phyloP scores from a whole-genome alignment of 2,797 vertebrate genomes.

The Enteromius unitaeniatus region DNA sequence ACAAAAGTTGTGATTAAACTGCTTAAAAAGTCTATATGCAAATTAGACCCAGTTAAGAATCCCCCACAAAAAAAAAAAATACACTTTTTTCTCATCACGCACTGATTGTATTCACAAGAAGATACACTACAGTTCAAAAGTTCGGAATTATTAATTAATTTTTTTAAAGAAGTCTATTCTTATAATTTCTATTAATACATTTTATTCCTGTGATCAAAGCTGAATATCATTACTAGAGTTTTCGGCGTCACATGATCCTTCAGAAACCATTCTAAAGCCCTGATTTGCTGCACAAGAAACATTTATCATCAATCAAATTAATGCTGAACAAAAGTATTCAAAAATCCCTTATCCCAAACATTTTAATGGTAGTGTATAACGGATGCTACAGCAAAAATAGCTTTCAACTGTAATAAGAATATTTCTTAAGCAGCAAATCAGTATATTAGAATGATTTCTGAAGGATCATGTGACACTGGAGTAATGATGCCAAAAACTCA shows the following conservation, averaged over 20 bases:
- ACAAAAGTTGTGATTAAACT: slow-evolving; percentile 27
- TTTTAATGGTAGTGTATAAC: not conserved
- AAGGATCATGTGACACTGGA: not conserved
- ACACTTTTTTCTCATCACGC: not conserved
- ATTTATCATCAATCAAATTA: not conserved
- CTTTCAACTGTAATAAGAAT: not conserved
- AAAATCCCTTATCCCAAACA: not conserved
- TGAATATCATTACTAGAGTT: not conserved
- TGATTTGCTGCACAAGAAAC: not conserved
- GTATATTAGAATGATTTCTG: not conserved
- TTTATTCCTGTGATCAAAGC: not conserved
- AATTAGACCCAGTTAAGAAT: slow-evolving; percentile 22
- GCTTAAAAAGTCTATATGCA: slow-evolving; percentile 22
- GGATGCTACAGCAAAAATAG: not conserved
- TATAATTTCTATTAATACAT: too few species aligned
- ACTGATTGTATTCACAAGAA: slow-evolving; percentile 40
- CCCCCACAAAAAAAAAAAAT: too few species aligned
- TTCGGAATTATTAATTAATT: not conserved
- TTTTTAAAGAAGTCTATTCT: not conserved
- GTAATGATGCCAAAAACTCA: not conserved
- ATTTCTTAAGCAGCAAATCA: not conserved
- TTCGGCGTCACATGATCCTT: not conserved
- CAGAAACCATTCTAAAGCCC: not conserved
- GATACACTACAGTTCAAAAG: not conserved
- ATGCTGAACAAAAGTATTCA: not conserved